Percentiles rank a stretch among this genome's conserved stretches.
These are phyloP conservation scores for Melanitta fusca DNA, from an alignment of 2,797 vertebrate species.

Conservation along the genomic window DNA sequence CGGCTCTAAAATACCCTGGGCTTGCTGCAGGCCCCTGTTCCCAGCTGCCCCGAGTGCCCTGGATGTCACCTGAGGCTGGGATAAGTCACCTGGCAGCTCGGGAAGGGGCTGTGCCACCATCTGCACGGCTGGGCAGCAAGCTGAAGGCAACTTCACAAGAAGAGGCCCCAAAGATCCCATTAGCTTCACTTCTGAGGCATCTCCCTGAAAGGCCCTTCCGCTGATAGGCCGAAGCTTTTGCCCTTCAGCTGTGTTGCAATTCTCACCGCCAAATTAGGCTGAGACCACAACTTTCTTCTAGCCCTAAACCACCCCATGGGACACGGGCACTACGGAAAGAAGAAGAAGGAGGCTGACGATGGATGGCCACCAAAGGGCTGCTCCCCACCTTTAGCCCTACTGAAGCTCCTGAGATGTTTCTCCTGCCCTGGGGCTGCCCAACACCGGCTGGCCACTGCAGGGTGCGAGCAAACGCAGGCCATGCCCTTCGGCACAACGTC, in stretches of 20 bases:
- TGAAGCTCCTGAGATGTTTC: not conserved
- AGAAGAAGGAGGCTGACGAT: not conserved
- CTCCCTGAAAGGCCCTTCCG: not conserved
- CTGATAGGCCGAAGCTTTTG: not conserved
- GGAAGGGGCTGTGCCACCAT: not conserved
- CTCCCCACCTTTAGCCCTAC: not conserved
- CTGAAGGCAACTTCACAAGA: not conserved
- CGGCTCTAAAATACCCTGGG: not conserved
- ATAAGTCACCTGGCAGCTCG: not conserved
- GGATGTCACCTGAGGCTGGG: not conserved
- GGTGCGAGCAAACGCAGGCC: fast-evolving
- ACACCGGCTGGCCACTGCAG: not conserved
- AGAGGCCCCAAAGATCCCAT: not conserved
- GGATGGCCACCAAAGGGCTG: not conserved
- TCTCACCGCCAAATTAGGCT: fast-evolving
- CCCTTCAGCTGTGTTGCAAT: not conserved
- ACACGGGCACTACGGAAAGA: not conserved
- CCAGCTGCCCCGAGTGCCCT: not conserved
- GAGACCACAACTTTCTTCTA: not conserved
- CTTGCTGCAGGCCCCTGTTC: fast-evolving
- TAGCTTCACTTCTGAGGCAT: not conserved
- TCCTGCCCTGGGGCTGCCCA: not conserved
- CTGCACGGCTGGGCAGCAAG: not conserved
- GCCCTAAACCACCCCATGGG: not conserved
- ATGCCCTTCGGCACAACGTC: fast-evolving